phyloP scores from a whole-genome alignment of 2,888 invertebrate genomes.

The Synanthedon formicaeformis region DNA sequence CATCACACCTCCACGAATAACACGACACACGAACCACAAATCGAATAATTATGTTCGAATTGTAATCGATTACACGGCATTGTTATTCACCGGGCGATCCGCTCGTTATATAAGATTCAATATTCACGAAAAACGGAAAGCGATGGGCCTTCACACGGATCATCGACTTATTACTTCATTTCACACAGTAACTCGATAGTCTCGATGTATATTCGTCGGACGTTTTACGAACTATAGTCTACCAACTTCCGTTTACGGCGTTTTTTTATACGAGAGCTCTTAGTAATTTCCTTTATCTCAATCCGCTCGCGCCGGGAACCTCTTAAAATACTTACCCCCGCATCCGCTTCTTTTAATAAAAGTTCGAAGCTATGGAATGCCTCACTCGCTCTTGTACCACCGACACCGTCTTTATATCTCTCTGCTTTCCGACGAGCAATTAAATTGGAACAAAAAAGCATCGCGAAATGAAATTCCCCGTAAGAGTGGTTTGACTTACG shows the following conservation, averaged over 20 bases:
- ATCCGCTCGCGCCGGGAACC: conserved; percentile 60
- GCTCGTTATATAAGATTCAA: conserved; percentile 42
- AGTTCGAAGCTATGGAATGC: conserved; percentile 60
- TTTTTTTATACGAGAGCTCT: conserved; percentile 56
- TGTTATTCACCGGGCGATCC: conserved; percentile 34
- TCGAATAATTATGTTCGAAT: conserved; percentile 41
- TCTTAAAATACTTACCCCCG: conserved; percentile 69
- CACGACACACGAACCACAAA: conserved; percentile 25
- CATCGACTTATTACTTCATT: conserved; percentile 45
- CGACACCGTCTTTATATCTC: conserved; percentile 51
- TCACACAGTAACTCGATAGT: conserved; percentile 41
- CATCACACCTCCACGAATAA: conserved; percentile 23
- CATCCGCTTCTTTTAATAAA: conserved; percentile 70
- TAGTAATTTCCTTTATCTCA: conserved; percentile 68
- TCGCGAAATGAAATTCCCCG: conserved; percentile 50
- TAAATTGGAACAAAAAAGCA: conserved; percentile 48
- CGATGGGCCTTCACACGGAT: conserved; percentile 45
- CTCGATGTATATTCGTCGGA: conserved; percentile 15
- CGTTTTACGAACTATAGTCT: conserved; percentile 34
- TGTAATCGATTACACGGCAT: conserved; percentile 50
- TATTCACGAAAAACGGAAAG: conserved; percentile 28
- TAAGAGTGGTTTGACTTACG: conserved; percentile 37
- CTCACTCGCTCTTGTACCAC: conserved; percentile 45
- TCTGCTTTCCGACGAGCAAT: conserved; percentile 51
- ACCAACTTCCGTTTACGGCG: conserved; percentile 55